A percentile compares a stretch with the other conserved stretches of the same genome.
Conservation (phyloP, 2,797 vertebrate genomes). For the Pseudomugil gertrudae region DNA sequence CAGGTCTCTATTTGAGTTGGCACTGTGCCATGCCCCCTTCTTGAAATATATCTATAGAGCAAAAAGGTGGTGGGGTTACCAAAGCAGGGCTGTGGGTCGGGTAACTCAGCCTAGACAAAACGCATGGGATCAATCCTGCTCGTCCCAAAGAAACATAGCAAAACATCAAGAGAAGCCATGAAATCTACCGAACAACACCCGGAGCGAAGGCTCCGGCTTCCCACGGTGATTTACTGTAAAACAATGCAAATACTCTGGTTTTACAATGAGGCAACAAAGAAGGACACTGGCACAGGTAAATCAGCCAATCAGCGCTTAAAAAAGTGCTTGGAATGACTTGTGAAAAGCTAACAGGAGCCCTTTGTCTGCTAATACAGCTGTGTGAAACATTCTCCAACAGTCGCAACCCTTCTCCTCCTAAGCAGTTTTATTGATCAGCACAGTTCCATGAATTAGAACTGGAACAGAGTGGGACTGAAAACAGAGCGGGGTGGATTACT, state of each 20-base stretch:
- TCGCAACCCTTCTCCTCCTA: constrained; percentile 47
- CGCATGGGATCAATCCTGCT: constrained; percentile 58
- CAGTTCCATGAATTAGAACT: constrained; percentile 40
- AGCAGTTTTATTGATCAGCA: constrained; percentile 58
- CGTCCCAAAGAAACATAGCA: constrained; percentile 68
- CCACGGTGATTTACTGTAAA: constrained; percentile 86
- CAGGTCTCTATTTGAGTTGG: constrained; percentile 86
- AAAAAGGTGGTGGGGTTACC: constrained; percentile 38
- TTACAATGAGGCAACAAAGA: constrained; percentile 61
- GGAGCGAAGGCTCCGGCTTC: constrained; percentile 75
- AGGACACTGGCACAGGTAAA: constrained; percentile 72
- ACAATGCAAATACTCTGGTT: constrained; percentile 64
- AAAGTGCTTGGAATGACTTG: constrained; percentile 66
- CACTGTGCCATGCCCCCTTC: constrained; percentile 61
- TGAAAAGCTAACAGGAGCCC: constrained; percentile 76
- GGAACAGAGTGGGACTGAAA: constrained; percentile 45
- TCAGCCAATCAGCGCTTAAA: constrained; percentile 65
- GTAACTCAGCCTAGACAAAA: constrained; percentile 78
- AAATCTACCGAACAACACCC: constrained; percentile 78
- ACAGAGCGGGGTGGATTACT: constrained; percentile 52
- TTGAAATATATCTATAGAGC: constrained; percentile 69
- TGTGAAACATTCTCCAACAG: constrained; percentile 65
- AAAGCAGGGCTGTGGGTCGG: constrained; percentile 60
- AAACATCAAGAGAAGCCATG: constrained; percentile 79
- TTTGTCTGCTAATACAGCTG: constrained; percentile 54